Evolutionary conservation across 2,113 vertebrate species (phyloP), one percentile per base, ranked within the genome.

Genomic region (Clupea harengus): DNA sequence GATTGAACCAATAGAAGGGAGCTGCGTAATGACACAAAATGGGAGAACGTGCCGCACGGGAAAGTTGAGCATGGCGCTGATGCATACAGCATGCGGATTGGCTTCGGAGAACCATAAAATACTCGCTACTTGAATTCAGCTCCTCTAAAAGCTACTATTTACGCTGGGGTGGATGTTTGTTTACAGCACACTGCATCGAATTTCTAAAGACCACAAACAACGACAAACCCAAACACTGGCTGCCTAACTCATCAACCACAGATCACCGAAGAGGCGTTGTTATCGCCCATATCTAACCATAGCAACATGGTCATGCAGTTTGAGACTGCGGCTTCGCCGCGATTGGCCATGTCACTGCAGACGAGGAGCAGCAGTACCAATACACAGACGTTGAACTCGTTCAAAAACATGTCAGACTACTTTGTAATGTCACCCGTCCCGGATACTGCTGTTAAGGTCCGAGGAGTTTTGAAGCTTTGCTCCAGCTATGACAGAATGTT

Each of bases 1-100:
- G 22, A 81, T 32, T 6, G 15, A 85, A 39, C 81, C 88, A 85
- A 87, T 86, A 25, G 81, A 57, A 32, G 22, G 20, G 11, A 49
- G 72, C 28, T 39, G 72, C 72, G 72, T 78, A 15, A 78, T 78
- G 72, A 39, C 72, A 78, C 32, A 39, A 39, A 17, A 39, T 78
- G 25, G 32, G 15, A 4, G 25, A 72, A 78, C 72, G 72, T 78
- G 15, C 72, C 72, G 45, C 45, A 44, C 10, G 13, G 39, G 47
- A 15, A 75, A 75, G 28, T 78, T 39, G 39, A 39, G 39, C 39
- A 78, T 5, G 0, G 28, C 4, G 72, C 32, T 39, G 72, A 78
- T 78, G 28, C 13, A 1, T 32, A 32, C 4, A 39, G 28, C 72
- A 78, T 78, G 72, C 4, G 72, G 72, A 78, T 78, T 44, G 25